phyloP scores from a whole-genome alignment of 92 coral and sea anemone genomes.

The Hydrozoanthus gracilis region DNA sequence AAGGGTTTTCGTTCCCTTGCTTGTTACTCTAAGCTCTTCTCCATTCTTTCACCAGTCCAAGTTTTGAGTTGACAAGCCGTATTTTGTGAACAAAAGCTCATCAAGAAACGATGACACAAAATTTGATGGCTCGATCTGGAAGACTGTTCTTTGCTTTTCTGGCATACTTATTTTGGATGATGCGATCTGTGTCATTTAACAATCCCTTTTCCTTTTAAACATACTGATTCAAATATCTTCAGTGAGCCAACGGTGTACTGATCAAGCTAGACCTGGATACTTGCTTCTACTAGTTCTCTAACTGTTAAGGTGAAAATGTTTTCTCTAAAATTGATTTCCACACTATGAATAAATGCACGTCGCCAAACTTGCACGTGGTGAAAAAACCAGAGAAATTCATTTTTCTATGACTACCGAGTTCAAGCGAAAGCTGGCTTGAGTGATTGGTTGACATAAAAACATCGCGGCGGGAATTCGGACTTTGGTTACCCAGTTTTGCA shows the following conservation, averaged over 20 bases:
- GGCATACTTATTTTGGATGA: slow-evolving; percentile 39
- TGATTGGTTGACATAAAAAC: background rate
- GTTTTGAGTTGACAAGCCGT: slow-evolving; percentile 44
- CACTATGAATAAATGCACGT: too few species aligned
- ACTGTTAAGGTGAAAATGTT: slow-evolving; percentile 52
- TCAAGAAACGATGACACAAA: slow-evolving; percentile 57
- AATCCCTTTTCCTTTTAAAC: slow-evolving; percentile 44
- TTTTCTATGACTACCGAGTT: background rate
- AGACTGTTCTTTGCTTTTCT: slow-evolving; percentile 37
- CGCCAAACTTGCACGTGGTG: background rate
- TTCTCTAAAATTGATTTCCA: background rate
- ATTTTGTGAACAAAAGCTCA: slow-evolving; percentile 53
- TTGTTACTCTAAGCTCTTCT: slow-evolving; percentile 65
- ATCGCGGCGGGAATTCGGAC: background rate
- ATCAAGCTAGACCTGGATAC: slow-evolving; percentile 26
- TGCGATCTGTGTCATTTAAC: slow-evolving; percentile 31
- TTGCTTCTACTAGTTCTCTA: slow-evolving; percentile 30
- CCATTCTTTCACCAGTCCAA: slow-evolving; percentile 61
- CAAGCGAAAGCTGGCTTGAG: background rate
- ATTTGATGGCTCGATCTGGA: slow-evolving; percentile 12
- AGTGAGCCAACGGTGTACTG: slow-evolving; percentile 41
- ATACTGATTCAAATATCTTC: slow-evolving; percentile 21
- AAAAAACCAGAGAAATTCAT: slow-evolving; percentile 15
- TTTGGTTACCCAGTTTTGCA: slow-evolving; percentile 17
- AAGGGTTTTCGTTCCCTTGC: slow-evolving; percentile 69